Conservation (phyloP, 2,888 invertebrate species). For the Steromphala cineraria region DNA sequence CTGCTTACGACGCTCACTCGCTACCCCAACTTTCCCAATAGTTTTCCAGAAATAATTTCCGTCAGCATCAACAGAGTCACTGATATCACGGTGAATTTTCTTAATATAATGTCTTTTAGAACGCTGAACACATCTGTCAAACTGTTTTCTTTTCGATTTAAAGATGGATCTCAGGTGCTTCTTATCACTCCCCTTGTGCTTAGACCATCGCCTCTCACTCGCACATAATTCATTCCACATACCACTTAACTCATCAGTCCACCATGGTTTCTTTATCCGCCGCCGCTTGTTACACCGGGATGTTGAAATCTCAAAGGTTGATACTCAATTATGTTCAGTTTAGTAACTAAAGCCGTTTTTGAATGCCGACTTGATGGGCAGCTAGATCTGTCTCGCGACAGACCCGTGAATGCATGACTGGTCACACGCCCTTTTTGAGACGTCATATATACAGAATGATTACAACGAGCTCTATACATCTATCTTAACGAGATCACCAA, state of each 20-base stretch:
- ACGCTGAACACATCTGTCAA: neutral
- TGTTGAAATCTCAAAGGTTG: too few relatives aligned
- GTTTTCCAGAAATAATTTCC: neutral
- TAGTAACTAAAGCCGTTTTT: too few relatives aligned
- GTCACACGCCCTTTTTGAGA: too few relatives aligned
- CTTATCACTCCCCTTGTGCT: neutral
- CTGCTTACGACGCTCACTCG: neutral
- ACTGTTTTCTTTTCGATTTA: neutral
- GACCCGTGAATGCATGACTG: too few relatives aligned
- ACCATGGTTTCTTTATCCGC: neutral
- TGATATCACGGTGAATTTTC: neutral
- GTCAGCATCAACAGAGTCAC: neutral
- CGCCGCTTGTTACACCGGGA: neutral
- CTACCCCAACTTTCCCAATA: neutral
- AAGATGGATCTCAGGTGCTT: neutral
- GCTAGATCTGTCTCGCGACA: too few relatives aligned
- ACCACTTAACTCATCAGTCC: neutral
- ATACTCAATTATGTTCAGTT: too few relatives aligned
- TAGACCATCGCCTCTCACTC: neutral
- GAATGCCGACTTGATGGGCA: too few relatives aligned
- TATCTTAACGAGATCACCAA: too few relatives aligned
- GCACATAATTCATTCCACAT: neutral
- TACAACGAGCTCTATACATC: too few relatives aligned
- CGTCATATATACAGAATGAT: too few relatives aligned
- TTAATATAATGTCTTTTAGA: neutral